Evolutionary conservation across 1,140 invertebrate genomes (phyloP).

Genomic region (Cyphomyrmex costatus): DNA sequence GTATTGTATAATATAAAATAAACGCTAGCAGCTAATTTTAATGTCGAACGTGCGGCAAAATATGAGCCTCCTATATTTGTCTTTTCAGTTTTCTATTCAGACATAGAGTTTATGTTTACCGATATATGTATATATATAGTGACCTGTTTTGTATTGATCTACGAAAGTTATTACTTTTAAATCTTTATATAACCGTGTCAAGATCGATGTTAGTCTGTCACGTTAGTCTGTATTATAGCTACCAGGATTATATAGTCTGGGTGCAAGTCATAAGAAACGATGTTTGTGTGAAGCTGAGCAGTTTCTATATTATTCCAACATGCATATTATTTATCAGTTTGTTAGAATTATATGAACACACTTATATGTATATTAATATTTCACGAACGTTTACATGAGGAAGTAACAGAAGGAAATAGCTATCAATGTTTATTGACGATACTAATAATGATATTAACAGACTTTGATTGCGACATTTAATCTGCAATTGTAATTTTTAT

Average conservation of each 20-base stretch:
- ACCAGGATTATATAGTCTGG: not conserved
- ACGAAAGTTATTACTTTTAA: constrained; percentile 24
- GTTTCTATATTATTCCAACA: not conserved
- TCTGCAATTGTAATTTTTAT: not conserved
- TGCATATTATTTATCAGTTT: not conserved
- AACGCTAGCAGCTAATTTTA: not conserved
- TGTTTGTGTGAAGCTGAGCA: not conserved
- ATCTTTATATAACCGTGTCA: constrained; percentile 15
- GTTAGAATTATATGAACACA: not conserved
- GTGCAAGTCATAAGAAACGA: not conserved
- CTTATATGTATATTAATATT: not conserved
- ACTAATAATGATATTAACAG: not conserved
- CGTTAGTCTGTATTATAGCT: not conserved
- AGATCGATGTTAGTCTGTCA: constrained; percentile 10
- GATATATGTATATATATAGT: not conserved
- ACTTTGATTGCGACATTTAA: not conserved
- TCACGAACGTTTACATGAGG: not conserved
- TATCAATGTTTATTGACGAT: not conserved
- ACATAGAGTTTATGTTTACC: not conserved
- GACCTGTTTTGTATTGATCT: constrained; percentile 9
- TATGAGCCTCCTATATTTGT: not conserved
- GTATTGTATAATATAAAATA: not conserved
- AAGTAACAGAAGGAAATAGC: not conserved
- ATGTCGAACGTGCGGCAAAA: not conserved
- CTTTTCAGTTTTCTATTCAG: not conserved